Evolutionary conservation across 2,113 vertebrate genomes (phyloP).

Genomic region (Chionis minor): DNA sequence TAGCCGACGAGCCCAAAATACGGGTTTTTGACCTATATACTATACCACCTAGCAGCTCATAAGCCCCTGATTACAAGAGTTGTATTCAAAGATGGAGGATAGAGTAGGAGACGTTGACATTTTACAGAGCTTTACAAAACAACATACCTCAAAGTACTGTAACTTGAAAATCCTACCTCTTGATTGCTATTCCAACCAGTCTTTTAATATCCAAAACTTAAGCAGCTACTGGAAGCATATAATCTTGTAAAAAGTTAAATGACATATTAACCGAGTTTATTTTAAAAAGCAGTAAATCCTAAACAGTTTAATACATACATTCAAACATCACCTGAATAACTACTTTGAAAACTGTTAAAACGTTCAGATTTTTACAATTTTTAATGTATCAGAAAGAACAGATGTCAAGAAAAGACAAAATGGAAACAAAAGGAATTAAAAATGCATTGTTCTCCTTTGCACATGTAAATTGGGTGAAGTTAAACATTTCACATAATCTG

Average conservation of each 20-base stretch:
- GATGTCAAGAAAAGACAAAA: not conserved
- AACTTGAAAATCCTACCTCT: not conserved
- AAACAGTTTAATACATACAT: not conserved
- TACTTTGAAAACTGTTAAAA: not conserved
- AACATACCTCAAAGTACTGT: not conserved
- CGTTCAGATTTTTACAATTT: not conserved
- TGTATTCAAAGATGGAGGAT: not conserved
- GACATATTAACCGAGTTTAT: not conserved
- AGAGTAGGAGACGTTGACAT: not conserved
- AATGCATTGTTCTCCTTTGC: not conserved
- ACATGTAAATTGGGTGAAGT: constrained; percentile 2
- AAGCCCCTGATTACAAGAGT: not conserved
- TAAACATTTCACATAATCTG: constrained; percentile 30
- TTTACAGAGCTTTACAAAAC: not conserved
- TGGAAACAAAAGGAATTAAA: not conserved
- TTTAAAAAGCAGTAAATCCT: not conserved
- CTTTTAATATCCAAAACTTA: not conserved
- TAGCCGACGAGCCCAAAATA: not conserved
- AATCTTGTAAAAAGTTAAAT: not conserved
- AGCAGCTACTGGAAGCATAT: not conserved
- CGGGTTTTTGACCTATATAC: not conserved
- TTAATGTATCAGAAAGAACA: not conserved
- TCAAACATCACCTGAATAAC: not conserved
- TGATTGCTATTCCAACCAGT: not conserved
- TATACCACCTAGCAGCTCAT: not conserved